Base-by-base conservation (phyloP, 2,888 invertebrate genomes). In the Aphidoletes aphidimyza region DNA sequence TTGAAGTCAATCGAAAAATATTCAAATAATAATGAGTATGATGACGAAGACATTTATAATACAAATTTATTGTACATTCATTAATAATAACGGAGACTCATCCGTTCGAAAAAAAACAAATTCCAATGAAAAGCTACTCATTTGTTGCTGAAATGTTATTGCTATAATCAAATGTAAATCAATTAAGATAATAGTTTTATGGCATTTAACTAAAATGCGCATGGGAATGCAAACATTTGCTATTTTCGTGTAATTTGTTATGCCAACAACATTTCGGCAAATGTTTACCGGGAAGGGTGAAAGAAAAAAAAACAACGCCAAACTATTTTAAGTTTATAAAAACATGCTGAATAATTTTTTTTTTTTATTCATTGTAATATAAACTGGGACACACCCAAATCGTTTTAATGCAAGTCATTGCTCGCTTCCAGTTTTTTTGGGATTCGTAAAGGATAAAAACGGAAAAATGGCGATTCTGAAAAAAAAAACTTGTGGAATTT, bases 1-100 rank as follows among this genome's bases (percentile, higher is more conserved):
- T 69, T 69, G 69, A 69, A 69, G 30, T 69, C 26, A 69, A 69
- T 69, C 30, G 26, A 69, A 69, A 30, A 30, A 19, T 69, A n/a
- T n/a, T n/a, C n/a, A n/a, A n/a, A n/a, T n/a, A n/a, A n/a, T n/a
- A n/a, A n/a, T n/a, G n/a, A n/a, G n/a, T n/a, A n/a, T n/a, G n/a
- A n/a, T n/a, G n/a, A n/a, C n/a, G n/a, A n/a, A n/a, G n/a, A n/a
- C n/a, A n/a, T n/a, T n/a, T n/a, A n/a, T n/a, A n/a, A n/a, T n/a
- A n/a, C n/a, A n/a, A n/a, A n/a, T n/a, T n/a, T n/a, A n/a, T n/a
- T n/a, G n/a, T n/a, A n/a, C n/a, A n/a, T n/a, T n/a, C n/a, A n/a
- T n/a, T n/a, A n/a, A n/a, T n/a, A n/a, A n/a, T n/a, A n/a, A n/a
- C n/a, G n/a, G n/a, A n/a, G n/a, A n/a, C n/a, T n/a, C n/a, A n/a